These are phyloP conservation scores for Diploscapter pachys DNA, from an alignment of 1,140 invertebrate species.

Conservation along the genomic window DNA sequence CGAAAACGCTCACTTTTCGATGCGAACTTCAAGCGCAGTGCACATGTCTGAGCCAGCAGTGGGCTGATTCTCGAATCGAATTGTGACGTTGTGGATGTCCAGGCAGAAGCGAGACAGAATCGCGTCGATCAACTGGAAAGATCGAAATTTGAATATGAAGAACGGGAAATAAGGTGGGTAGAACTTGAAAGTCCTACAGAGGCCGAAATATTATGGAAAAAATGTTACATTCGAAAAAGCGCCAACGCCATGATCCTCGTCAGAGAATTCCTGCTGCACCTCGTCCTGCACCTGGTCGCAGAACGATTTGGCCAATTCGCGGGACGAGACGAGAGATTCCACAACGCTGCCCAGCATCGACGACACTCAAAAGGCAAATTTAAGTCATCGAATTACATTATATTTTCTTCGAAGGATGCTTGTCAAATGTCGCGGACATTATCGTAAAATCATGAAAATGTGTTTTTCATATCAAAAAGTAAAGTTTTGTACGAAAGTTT, in stretches of 20 bases:
- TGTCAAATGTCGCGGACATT: neutral
- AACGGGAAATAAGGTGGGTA: slow-evolving; percentile 2
- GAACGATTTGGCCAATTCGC: slow-evolving; percentile 26
- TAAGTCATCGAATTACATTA: slow-evolving; percentile 6
- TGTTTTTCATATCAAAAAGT: neutral
- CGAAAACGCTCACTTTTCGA: neutral
- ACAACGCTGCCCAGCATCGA: slow-evolving; percentile 32
- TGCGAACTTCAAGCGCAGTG: slow-evolving; percentile 24
- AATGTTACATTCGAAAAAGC: slow-evolving; percentile 9
- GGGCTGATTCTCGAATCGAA: slow-evolving; percentile 25
- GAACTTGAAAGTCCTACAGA: neutral
- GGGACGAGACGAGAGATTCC: slow-evolving; percentile 15
- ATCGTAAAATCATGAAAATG: neutral
- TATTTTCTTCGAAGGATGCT: slow-evolving; percentile 8
- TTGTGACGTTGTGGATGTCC: slow-evolving; percentile 13
- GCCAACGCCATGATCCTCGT: slow-evolving; percentile 14
- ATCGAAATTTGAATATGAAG: slow-evolving; percentile 2
- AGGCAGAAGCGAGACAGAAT: slow-evolving; percentile 28
- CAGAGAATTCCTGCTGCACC: neutral
- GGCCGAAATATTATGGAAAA: neutral
- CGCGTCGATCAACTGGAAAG: slow-evolving; percentile 24
- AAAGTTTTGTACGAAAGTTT: too few species aligned
- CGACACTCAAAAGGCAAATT: neutral
- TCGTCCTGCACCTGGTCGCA: slow-evolving; percentile 20
- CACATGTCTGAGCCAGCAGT: slow-evolving; percentile 17